Conservation (phyloP, 2,797 vertebrate species). For the Uromys caudimaculatus region DNA sequence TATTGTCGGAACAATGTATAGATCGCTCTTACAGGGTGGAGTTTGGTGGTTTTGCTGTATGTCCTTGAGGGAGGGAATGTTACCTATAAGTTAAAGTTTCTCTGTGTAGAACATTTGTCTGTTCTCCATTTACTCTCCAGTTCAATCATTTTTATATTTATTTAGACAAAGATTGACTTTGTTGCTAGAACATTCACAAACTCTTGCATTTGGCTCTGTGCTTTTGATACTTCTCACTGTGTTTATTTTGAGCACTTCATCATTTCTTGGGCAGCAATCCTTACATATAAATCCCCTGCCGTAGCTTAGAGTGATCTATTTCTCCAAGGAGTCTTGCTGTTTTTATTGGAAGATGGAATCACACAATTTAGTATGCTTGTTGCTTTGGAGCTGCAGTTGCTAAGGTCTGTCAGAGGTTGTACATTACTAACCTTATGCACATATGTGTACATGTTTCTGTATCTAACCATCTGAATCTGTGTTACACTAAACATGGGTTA, state of each 20-base stretch:
- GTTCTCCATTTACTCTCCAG: background rate
- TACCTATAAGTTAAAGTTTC: background rate
- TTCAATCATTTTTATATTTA: background rate
- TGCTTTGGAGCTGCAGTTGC: background rate
- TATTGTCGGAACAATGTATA: too few species aligned
- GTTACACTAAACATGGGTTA: background rate
- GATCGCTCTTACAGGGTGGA: background rate
- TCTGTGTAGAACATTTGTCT: background rate
- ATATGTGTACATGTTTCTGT: too few species aligned
- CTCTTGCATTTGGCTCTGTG: background rate
- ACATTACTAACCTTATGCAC: background rate
- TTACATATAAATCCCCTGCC: background rate
- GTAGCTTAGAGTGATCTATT: background rate
- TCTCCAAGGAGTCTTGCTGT: background rate
- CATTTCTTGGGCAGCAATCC: background rate
- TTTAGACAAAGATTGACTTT: background rate
- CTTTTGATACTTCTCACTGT: background rate
- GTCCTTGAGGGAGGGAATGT: background rate
- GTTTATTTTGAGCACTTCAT: background rate
- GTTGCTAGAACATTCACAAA: background rate
- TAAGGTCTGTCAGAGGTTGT: background rate
- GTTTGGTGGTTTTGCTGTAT: background rate
- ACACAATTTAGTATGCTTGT: background rate
- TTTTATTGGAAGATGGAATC: background rate
- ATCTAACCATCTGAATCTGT: background rate